Base-by-base conservation (phyloP, 2,888 invertebrate species). In the Amphipyra tragopoginis region DNA sequence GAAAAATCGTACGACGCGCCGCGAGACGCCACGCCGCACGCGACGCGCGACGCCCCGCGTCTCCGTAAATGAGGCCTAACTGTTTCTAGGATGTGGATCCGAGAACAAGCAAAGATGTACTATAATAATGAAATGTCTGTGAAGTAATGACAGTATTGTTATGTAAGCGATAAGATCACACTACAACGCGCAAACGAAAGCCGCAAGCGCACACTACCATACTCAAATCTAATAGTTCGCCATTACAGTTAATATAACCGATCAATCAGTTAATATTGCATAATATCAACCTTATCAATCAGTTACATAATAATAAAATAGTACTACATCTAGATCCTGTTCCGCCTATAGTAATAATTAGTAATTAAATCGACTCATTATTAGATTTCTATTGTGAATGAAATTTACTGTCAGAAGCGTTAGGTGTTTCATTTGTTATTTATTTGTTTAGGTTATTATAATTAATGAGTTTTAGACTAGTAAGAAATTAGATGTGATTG, bases 171-270 rank as follows among this genome's bases (percentile, higher is more conserved):
- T 21, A 21, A 8, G 7, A 34, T 29, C 29, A 47, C 8, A 29
- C 33, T n/a, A 45, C 29, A 29, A 33, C 9, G 13, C 9, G 13
- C 21, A 51, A 57, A 29, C 8, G 33, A 40, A n/a, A 63, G 5
- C 43, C 39, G n/a, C 14, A 9, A n/a, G 21, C 40, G 3, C 9
- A 34, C n/a, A 21, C 21, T 10, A 40, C 33, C 34, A 33, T 33
- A 33, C 40, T 55, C n/a, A 51, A 65, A 56, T 56, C 10, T 8
- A 65, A 57, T 65, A 51, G 47, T 56, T 29, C 29, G 15, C 44
- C 49, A 66, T 72, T 72, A 72, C 40, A 38, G 6, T 42, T 51
- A 42, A 59, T 72, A 66, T 42, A 14, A 36, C 40, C 73, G 49
- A 68, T 59, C 52, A 68, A 72, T 68, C 67, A 49, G 26, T 0